A percentile compares a stretch with the other conserved stretches of the same genome.
Conservation (phyloP, 35 echinoderm and acorn worm genomes). For the Eucidaris tribuloides region DNA sequence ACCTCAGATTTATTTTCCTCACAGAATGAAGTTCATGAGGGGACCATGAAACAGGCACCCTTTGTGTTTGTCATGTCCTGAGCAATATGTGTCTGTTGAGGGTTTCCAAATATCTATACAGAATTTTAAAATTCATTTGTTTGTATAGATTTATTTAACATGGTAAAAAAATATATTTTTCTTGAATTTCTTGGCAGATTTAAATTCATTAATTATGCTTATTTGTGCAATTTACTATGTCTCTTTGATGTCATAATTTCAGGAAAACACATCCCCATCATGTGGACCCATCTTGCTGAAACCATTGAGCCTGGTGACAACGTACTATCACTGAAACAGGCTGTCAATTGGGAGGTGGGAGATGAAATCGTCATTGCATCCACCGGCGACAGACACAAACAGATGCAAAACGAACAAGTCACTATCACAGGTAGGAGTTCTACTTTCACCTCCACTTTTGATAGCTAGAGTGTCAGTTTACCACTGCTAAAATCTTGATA, state of each 20-base stretch:
- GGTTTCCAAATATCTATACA: neutral
- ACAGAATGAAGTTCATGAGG: neutral
- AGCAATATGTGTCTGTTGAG: neutral
- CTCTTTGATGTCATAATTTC: too few relatives aligned
- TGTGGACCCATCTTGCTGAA: slow-evolving; percentile 36
- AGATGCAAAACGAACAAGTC: slow-evolving; percentile 26
- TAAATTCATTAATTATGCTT: too few relatives aligned
- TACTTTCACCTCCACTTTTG: too few relatives aligned
- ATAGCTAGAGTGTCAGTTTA: neutral
- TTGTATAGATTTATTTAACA: slow-evolving; percentile 16
- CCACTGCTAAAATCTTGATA: too few relatives aligned
- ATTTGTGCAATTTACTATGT: too few relatives aligned
- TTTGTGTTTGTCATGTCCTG: neutral
- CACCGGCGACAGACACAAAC: slow-evolving; percentile 26
- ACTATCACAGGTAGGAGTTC: slow-evolving; percentile 39
- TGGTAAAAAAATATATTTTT: too few relatives aligned
- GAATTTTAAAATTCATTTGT: neutral
- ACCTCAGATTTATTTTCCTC: neutral
- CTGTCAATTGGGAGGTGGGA: slow-evolving; percentile 44
- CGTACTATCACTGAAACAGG: neutral
- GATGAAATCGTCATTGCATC: slow-evolving; percentile 45
- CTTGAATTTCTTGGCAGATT: too few relatives aligned
- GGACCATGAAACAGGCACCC: neutral
- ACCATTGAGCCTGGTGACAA: slow-evolving; percentile 2
- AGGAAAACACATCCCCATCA: slow-evolving; percentile 53